Percentiles rank a stretch among this genome's conserved stretches.
Evolutionary conservation across 2,888 invertebrate genomes (phyloP).

Genomic region (Scaptomyza polygonia): DNA sequence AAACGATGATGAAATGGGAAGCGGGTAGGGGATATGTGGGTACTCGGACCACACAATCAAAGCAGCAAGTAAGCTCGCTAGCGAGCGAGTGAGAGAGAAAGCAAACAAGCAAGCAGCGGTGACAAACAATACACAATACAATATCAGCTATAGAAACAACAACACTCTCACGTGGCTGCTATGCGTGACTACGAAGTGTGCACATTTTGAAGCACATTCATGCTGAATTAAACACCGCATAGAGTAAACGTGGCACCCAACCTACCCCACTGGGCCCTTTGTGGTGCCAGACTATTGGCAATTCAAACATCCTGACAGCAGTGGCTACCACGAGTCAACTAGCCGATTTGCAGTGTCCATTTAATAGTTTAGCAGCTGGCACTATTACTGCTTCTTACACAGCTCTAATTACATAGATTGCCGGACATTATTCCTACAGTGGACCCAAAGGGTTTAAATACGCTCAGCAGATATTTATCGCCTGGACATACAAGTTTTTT

Average conservation of each 20-base stretch:
- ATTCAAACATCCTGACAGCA: conserved; percentile 16
- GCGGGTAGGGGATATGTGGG: not conserved
- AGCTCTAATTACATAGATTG: conserved; percentile 13
- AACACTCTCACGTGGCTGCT: conserved; percentile 53
- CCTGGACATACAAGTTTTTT: not conserved
- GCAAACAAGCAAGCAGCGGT: conserved; percentile 3
- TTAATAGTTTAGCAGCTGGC: conserved; percentile 2
- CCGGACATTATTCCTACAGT: conserved; percentile 32
- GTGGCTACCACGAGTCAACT: conserved; percentile 35
- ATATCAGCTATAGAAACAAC: conserved; percentile 10
- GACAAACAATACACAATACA: conserved; percentile 7
- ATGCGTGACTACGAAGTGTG: conserved; percentile 53
- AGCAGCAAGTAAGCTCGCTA: not conserved
- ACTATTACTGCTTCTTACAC: conserved; percentile 21
- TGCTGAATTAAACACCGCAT: conserved; percentile 23
- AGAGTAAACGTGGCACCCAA: conserved; percentile 38
- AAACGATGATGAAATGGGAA: too few species aligned
- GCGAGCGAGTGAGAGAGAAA: not conserved
- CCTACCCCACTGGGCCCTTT: not conserved
- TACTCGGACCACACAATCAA: not conserved
- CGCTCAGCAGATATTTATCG: not conserved
- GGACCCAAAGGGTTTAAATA: not conserved
- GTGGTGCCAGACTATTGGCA: not conserved
- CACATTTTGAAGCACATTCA: conserved; percentile 49
- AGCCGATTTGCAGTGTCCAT: conserved; percentile 5